A percentile compares a stretch with the other conserved stretches of the same genome.
phyloP scores from a whole-genome alignment of 2,797 vertebrate genomes.

The Ataeniobius toweri region DNA sequence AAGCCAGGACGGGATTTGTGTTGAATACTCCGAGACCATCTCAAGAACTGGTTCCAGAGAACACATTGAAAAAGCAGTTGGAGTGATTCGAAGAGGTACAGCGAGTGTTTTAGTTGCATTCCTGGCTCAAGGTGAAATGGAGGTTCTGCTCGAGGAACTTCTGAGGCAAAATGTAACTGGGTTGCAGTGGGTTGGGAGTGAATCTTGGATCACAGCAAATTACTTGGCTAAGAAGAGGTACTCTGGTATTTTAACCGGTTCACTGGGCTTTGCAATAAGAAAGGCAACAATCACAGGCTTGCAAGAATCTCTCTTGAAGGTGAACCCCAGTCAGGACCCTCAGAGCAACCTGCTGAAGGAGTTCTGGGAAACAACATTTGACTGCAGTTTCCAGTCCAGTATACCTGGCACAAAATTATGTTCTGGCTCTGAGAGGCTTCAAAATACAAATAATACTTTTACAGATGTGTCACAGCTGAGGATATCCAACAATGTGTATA shows the following conservation, averaged over 20 bases:
- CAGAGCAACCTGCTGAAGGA: slow-evolving; percentile 68
- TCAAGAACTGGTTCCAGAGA: slow-evolving; percentile 74
- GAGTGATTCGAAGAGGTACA: slow-evolving; percentile 67
- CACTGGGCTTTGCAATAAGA: slow-evolving; percentile 78
- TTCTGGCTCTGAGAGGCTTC: slow-evolving; percentile 77
- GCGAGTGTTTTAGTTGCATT: slow-evolving; percentile 79
- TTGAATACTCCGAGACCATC: slow-evolving; percentile 80
- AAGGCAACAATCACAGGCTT: slow-evolving; percentile 75
- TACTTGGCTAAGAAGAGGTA: slow-evolving; percentile 64
- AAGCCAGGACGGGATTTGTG: slow-evolving; percentile 74
- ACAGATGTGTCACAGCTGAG: slow-evolving; percentile 80
- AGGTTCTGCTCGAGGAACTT: slow-evolving; percentile 76
- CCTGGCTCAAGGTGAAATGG: slow-evolving; percentile 76
- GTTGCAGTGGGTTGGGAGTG: slow-evolving; percentile 81
- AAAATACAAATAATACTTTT: slow-evolving; percentile 67
- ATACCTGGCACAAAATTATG: slow-evolving; percentile 43
- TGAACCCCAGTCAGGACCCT: slow-evolving; percentile 68
- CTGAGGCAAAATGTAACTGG: slow-evolving; percentile 77
- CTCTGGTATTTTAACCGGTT: slow-evolving; percentile 70
- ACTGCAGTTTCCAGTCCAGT: slow-evolving; percentile 64
- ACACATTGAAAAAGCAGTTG: slow-evolving; percentile 63
- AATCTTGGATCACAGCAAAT: slow-evolving; percentile 81
- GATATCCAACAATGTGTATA: slow-evolving; percentile 81
- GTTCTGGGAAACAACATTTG: slow-evolving; percentile 80
- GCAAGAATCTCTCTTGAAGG: slow-evolving; percentile 71